phyloP scores from a whole-genome alignment of 2,888 invertebrate genomes.

The Ischnus inquisitorius region DNA sequence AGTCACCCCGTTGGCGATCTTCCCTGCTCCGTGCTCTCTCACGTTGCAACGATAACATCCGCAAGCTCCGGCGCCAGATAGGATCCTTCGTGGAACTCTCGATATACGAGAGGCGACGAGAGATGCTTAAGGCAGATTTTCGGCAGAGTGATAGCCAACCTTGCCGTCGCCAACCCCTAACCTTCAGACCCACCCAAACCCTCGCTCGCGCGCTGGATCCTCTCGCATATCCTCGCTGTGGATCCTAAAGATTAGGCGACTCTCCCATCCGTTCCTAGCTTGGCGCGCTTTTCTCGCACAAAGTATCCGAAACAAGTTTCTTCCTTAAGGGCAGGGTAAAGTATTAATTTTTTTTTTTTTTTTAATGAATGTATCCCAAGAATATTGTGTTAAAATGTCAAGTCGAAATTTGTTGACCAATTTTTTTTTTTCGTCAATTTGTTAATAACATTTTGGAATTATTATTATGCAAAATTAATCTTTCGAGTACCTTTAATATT shows the following conservation, averaged over 20 bases:
- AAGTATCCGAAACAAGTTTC: too few species aligned
- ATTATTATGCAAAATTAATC: too few species aligned
- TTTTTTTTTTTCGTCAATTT: too few species aligned
- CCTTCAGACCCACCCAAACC: not conserved
- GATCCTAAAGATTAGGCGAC: constrained; percentile 46
- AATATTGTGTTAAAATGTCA: too few species aligned
- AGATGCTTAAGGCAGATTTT: constrained; percentile 20
- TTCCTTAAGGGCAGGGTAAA: too few species aligned
- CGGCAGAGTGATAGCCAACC: not conserved
- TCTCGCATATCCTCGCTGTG: constrained; percentile 51
- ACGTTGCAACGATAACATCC: constrained; percentile 53
- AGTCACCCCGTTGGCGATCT: constrained; percentile 45
- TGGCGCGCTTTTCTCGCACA: not conserved
- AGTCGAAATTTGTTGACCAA: too few species aligned
- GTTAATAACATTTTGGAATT: too few species aligned
- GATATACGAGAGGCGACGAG: not conserved
- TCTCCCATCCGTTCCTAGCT: not conserved
- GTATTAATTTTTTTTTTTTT: too few species aligned
- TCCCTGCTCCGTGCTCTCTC: constrained; percentile 17
- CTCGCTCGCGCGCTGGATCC: not conserved
- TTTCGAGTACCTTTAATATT: too few species aligned
- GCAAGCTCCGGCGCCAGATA: not conserved
- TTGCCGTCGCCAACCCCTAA: too few species aligned
- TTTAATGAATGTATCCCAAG: too few species aligned
- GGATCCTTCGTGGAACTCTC: not conserved